These are phyloP conservation scores for Kryptolebias ocellatus DNA, from an alignment of 2,797 vertebrate species.

Conservation along the genomic window DNA sequence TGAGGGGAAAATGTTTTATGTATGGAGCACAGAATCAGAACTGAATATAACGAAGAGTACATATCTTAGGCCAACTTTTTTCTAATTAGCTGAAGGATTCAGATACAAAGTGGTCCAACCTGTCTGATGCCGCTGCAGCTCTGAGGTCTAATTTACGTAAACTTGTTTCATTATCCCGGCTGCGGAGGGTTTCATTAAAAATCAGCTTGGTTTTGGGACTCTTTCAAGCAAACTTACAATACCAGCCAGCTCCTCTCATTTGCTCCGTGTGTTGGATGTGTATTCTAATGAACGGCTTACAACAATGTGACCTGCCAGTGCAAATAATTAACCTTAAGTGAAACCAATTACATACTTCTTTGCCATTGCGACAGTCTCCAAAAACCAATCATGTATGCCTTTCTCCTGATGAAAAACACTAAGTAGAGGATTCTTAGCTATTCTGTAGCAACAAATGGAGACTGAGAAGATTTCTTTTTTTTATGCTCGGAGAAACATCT, in stretches of 20 bases:
- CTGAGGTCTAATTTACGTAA: constrained; percentile 85
- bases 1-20: constrained; percentile 63
- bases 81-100: constrained; percentile 79
- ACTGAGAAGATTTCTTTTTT: constrained; percentile 78
- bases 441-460: constrained; percentile 79
- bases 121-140: constrained; percentile 74
- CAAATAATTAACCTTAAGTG: constrained; percentile 87
- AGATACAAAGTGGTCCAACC: constrained; percentile 59
- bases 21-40: constrained; percentile 55
- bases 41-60: constrained; percentile 57
- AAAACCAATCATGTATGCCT: constrained; percentile 79
- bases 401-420: constrained; percentile 76
- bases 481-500: constrained; percentile 76
- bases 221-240: constrained; percentile 72
- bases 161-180: constrained; percentile 84
- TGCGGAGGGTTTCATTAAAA: constrained; percentile 83
- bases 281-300: constrained; percentile 86
- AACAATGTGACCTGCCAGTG: constrained; percentile 85
- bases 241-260: constrained; percentile 80
- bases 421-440: constrained; percentile 70
- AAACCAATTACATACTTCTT: constrained; percentile 85
- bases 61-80: constrained; percentile 64
- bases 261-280: constrained; percentile 83
- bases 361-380: constrained; percentile 68
- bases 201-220: constrained; percentile 71